Evolutionary conservation across 2,888 invertebrate genomes (phyloP), one percentile per base, ranked within the genome.

Genomic region (Andrena praecox): DNA sequence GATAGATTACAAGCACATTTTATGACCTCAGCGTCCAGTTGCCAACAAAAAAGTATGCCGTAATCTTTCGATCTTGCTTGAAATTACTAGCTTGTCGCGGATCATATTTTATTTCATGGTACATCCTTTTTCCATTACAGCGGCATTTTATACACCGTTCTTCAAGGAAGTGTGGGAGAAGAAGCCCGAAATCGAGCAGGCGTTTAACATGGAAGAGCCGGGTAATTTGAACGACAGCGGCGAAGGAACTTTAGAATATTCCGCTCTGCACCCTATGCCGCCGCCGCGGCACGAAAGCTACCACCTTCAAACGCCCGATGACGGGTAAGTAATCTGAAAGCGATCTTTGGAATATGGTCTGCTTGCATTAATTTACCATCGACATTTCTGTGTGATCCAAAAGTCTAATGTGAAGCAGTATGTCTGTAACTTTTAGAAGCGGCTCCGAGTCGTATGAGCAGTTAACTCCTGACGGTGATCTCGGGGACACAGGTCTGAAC

Each of bases 161-260:
- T 98, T 99, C 95, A 98, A 98, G 93, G 98, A 98, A 94, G 98
- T 98, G 29, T 99, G 98, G 98, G 98, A 98, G 93, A 97, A 98
- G 90, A 98, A 98, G 91, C 98, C 98, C 35, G 98, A 98, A 95
- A 98, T 99, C 73, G 99, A 99, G 93, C 97, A 98, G 92, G 97
- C 98, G 24, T 98, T 98, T 94, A 97, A 98, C 86, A 96, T 98
- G 96, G 98, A 98, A 93, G 97, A 97, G 91, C 96, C 95, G 1
- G 93, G 94, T 7, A 94, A 94, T 85, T 93, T 95, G 82, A 95
- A 95, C 90, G 96, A 96, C 93, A 96, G 96, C 74, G 96, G 96
- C 1, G 96, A 96, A 92, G 96, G 96, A 20, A 96, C 96, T 33
- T 93, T 96, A 91, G 97, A 96, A 93, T 94, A 94, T 83, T 93